Evolutionary conservation across 2,888 invertebrate species (phyloP), one percentile per base, ranked within the genome.

Genomic region (Drosophila flavopinicola): DNA sequence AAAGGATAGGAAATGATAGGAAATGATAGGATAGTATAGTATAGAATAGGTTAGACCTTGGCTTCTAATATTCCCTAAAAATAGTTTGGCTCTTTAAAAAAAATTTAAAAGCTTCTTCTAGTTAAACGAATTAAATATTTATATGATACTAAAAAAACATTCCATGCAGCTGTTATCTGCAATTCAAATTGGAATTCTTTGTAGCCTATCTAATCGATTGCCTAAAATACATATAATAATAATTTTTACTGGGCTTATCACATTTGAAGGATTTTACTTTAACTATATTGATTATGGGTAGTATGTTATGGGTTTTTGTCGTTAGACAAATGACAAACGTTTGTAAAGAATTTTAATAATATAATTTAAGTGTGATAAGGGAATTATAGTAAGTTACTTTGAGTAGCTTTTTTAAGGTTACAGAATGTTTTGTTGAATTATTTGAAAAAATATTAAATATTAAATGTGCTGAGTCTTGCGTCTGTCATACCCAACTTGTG

Each of bases 141-240:
- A n/a, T n/a, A n/a, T n/a, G n/a, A 42, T 29, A 9, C 2, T n/a
- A 11, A 1, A 7, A 30, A 30, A 2, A 35, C 11, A 13, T 1
- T 15, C 6, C 0, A n/a, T 9, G 1, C 7, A 17, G 15, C 7
- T 29, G 10, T 54, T 67, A 54, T 67, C 69, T 15, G 0, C 17
- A 3, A 24, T 25, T 32, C 27, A 0, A 38, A 23, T 51, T 20
- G 30, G 25, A 51, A 47, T 68, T 63, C 41, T 20, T 30, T 35
- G 9, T 1, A n/a, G 1, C 24, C n/a, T 45, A 70, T 52, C 68
- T 68, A 32, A 68, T 68, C 71, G 29, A 30, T 10, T 6, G 30
- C 5, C 44, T 13, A 6, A 38, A 47, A 25, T 6, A 38, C 41
- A 25, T 6, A 30, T 24, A 38, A 17, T 38, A 2, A 7, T 6